Base-by-base conservation (phyloP, 2,888 invertebrate genomes). In the Chloroclysta siterata region DNA sequence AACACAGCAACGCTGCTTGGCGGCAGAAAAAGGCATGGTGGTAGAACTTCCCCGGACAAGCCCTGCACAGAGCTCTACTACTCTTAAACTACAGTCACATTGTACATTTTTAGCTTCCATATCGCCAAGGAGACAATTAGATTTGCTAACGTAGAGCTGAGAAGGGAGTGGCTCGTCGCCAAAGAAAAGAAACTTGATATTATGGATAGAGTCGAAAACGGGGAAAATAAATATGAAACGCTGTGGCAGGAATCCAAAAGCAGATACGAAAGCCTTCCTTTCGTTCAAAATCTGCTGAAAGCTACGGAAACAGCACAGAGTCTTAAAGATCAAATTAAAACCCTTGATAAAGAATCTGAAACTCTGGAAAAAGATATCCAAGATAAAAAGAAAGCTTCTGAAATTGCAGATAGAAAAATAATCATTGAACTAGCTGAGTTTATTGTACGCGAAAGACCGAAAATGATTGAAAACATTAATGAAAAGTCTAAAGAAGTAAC, bases 261-360 rank as follows among this genome's bases (percentile, higher is more conserved):
- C 39, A 77, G 84, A 73, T 89, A 81, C 68, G 88, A 91, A 75
- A 88, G 80, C 63, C 80, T 90, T 60, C 84, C 84, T 39, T 81
- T 78, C 55, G 84, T 90, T n/a, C 80, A 87, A 72, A 81, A 80
- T 54, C 74, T 82, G 63, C 65, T 85, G 0, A 66, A 80, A 58
- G 72, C 72, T 13, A 76, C 69, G 65, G 78, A 81, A 60, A 79
- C 72, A 65, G 68, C 67, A 14, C 60, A 83, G 58, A 57, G 33
- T 11, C 62, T 84, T 0, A 72, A 80, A 60, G 76, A 78, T 5
- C 66, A 78, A 29, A 80, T 87, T 2, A 66, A 69, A 2, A 60
- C 59, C 44, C 67, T 86, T 5, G 74, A 80, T 53, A 77, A 79
- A 46, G 72, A 87, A 69, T 69, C 74, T 47, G 65, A 72, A 64